Evolutionary conservation across 1,140 invertebrate species (phyloP).

Genomic region (Sitobion miscanthi): DNA sequence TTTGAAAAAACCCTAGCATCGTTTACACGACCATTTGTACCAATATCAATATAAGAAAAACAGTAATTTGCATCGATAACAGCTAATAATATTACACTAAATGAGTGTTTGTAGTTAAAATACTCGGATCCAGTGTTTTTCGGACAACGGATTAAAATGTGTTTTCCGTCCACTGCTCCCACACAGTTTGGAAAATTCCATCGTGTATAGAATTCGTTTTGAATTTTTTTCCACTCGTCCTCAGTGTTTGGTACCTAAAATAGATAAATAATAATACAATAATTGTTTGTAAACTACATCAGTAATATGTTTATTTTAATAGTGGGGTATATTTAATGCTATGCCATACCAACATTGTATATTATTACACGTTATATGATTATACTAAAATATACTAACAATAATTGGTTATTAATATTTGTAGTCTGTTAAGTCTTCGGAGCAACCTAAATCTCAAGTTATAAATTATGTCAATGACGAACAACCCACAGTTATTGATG

Average conservation of each 20-base stretch:
- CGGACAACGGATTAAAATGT: slow-evolving; percentile 60
- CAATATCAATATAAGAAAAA: slow-evolving; percentile 61
- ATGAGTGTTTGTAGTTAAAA: slow-evolving; percentile 65
- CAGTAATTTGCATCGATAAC: slow-evolving; percentile 61
- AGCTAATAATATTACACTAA: slow-evolving; percentile 63
- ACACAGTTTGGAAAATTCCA: slow-evolving; percentile 60
- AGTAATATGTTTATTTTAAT: neutral
- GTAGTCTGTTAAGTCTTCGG: neutral
- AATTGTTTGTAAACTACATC: neutral
- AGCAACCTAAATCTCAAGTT: neutral
- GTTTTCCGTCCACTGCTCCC: slow-evolving; percentile 65
- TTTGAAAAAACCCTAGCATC: slow-evolving; percentile 61
- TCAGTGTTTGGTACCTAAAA: slow-evolving; percentile 58
- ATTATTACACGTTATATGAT: neutral
- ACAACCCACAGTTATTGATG: neutral
- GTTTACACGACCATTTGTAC: slow-evolving; percentile 61
- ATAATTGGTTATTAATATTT: neutral
- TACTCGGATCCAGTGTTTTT: slow-evolving; percentile 62
- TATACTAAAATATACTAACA: neutral
- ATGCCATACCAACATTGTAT: neutral
- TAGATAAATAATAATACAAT: neutral
- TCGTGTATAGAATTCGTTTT: slow-evolving; percentile 61
- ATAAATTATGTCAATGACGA: neutral
- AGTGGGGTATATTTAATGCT: too few species aligned
- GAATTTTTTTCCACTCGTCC: slow-evolving; percentile 58